Evolutionary conservation across 2,113 vertebrate species (phyloP).

Genomic region (Pampusana beccarii): DNA sequence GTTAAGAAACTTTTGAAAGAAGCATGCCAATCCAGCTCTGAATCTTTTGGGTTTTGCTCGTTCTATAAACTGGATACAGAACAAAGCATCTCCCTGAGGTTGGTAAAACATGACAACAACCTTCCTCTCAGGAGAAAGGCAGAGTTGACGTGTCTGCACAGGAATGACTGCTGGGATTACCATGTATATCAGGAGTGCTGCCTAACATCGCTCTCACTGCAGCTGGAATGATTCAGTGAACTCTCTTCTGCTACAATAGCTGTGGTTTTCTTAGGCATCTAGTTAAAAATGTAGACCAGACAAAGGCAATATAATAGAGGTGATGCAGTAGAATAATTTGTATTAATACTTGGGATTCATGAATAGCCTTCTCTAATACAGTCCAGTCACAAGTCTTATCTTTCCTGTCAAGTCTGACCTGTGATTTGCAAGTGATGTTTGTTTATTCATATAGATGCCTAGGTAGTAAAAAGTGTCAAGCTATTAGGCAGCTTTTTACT

Average conservation of each 20-base stretch:
- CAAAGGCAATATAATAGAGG: not conserved
- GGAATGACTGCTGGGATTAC: not conserved
- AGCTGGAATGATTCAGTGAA: not conserved
- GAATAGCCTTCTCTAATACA: not conserved
- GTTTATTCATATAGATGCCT: not conserved
- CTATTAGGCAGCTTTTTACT: not conserved
- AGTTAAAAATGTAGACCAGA: not conserved
- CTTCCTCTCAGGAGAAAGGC: not conserved
- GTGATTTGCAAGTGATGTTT: not conserved
- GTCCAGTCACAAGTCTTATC: not conserved
- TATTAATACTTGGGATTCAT: not conserved
- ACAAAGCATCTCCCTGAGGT: not conserved
- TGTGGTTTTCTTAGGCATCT: not conserved
- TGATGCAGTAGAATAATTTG: not conserved
- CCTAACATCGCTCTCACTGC: rapidly evolving
- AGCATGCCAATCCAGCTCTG: not conserved
- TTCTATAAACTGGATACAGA: not conserved
- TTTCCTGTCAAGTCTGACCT: not conserved
- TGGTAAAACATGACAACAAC: not conserved
- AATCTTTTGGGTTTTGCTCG: not conserved
- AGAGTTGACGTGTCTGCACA: not conserved
- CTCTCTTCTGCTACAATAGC: not conserved
- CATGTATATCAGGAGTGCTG: not conserved
- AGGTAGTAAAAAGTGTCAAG: not conserved
- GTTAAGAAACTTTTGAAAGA: not conserved